Evolutionary conservation across 2,888 invertebrate genomes (phyloP), one percentile per base, ranked within the genome.

Genomic region (Drosophila ustulata): DNA sequence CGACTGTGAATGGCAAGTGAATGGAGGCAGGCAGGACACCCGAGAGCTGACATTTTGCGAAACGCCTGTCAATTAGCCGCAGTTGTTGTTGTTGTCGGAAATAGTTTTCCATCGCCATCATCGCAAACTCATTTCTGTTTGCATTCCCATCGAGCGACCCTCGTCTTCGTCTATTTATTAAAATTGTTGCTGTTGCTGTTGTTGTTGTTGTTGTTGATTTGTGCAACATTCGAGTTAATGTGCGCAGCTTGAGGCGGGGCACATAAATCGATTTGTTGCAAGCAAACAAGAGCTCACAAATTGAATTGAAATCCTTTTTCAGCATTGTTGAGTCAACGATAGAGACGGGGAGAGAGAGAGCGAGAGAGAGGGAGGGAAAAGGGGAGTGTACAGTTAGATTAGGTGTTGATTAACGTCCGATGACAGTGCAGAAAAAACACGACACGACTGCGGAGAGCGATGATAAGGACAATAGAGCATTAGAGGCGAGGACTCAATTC

Each of bases 31-130:
- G 13, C 39, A 18, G 39, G 39, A 39, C 13, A 45, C 52, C 13
- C 4, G 25, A n/a, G 0, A 5, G 25, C 7, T 47, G 57, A 57
- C 58, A 58, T 25, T 58, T 23, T 55, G 34, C 25, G 25, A 37
- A 71, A 71, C 55, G 43, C 39, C 71, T 78, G 70, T 78, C 77
- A 75, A 78, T 78, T 78, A 78, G 39, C 39, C 7, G 39, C 39
- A 41, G 1, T 18, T 41, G 68, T 57, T 58, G 52, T 11, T 34
- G 25, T 45, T 55, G 63, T 50, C 13, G 67, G 53, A 72, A 63
- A 61, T 65, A 52, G 9, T 46, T 47, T 37, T 34, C 32, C 26
- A 34, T 4, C 34, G n/a, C 32, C 37, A 18, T 61, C 39, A 13
- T 5, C 46, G 56, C 66, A 11, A 62, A 23, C 34, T 77, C 77